Evolutionary conservation across 2,113 vertebrate species (phyloP), one percentile per base, ranked within the genome.

Genomic region (Petromus typicus): DNA sequence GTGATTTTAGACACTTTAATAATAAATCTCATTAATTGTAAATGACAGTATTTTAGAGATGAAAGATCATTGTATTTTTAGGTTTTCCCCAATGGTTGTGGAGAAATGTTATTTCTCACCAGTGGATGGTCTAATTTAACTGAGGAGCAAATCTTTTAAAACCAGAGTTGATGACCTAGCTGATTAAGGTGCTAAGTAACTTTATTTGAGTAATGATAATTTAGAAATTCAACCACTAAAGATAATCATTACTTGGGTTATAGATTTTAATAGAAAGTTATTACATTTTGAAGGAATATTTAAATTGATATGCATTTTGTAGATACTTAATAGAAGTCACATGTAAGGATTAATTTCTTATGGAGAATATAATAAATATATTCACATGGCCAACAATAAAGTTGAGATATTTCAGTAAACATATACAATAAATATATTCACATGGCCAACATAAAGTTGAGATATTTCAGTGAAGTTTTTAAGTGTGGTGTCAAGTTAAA

Each of bases 21-120:
- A 96, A 96, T 97, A 95, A 97, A 95, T 86, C 69, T 12, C 0
- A 16, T 94, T 98, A 96, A 97, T 96, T 97, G 88, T 56, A 76
- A 81, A 67, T 92, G 92, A 96, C 82, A 97, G 25, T 89, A 32
- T 69, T 86, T 93, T 90, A 90, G 85, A 95, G 63, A 95, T 94
- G 89, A 97, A 94, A 95, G 88, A 96, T 97, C 93, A 92, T 94
- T 96, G 30, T 95, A 90, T 96, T 95, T 92, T 91, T 51, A 76
- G 51, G 40, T 95, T 94, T 83, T 75, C 61, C 54, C 81, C 71
- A 92, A 20, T 93, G 95, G 22, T 73, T 93, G 73, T 61, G 69
- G 67, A 92, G 96, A 96, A 96, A 97, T 92, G 84, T 93, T 97
- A 97, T 95, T 96, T 85, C 32, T 96, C 27, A 64, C 37, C 71